Conservation (phyloP, 2,797 vertebrate genomes). For the Geotrypetes seraphini region DNA sequence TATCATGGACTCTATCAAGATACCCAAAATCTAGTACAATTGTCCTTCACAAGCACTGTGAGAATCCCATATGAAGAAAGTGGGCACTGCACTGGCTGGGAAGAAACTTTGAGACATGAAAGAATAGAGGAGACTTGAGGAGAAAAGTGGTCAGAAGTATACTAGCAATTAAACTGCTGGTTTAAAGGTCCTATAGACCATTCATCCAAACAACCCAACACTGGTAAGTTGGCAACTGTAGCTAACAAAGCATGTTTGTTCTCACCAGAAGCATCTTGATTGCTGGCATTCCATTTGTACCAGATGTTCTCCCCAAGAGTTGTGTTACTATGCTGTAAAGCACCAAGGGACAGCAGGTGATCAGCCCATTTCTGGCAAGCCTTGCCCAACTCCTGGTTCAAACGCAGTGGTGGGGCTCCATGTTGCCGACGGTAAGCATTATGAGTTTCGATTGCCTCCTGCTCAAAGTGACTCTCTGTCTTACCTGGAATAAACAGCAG, state of each 20-base stretch:
- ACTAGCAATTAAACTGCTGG: too few species aligned
- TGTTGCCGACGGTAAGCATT: constrained; percentile 1
- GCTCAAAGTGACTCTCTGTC: neutral
- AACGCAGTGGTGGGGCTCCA: neutral
- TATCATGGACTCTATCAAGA: too few species aligned
- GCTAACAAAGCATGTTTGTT: too few species aligned
- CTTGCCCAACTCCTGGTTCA: neutral
- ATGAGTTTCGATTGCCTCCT: constrained; percentile 7
- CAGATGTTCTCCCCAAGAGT: constrained; percentile 12
- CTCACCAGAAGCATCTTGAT: constrained; percentile 7
- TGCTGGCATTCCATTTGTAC: constrained; percentile 18
- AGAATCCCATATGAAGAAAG: too few species aligned
- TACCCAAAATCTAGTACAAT: too few species aligned
- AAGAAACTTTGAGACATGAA: too few species aligned
- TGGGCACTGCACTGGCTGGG: too few species aligned
- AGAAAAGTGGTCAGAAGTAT: too few species aligned
- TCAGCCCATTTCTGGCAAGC: constrained; percentile 13
- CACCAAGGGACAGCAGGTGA: constrained; percentile 9
- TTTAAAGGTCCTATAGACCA: too few species aligned
- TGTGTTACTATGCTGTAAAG: constrained; percentile 16
- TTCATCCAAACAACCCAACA: too few species aligned
- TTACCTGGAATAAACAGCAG: neutral
- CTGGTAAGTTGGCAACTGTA: neutral
- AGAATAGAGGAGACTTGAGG: too few species aligned
- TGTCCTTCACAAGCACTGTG: too few species aligned